Evolutionary conservation across 1,140 invertebrate genomes (phyloP).

Genomic region (Solenopsis invicta): DNA sequence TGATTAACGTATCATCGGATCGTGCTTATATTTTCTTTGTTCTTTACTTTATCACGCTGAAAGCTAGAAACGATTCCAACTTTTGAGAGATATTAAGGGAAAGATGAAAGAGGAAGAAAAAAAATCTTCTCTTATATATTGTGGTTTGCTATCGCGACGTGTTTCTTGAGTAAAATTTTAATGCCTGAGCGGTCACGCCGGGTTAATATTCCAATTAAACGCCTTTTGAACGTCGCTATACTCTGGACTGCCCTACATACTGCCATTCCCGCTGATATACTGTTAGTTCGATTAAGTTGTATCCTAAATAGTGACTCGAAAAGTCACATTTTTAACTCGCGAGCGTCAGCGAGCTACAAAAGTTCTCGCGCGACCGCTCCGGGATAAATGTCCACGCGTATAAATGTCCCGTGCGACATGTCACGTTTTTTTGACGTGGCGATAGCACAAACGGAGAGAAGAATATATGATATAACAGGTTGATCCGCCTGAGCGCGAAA

Average conservation of each 20-base stretch:
- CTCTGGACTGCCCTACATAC: slow-evolving; percentile 41
- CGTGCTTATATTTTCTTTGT: slow-evolving; percentile 27
- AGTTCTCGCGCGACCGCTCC: slow-evolving; percentile 18
- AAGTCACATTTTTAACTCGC: slow-evolving; percentile 23
- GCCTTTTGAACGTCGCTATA: slow-evolving; percentile 18
- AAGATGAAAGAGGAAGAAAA: not conserved
- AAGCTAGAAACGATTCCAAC: slow-evolving; percentile 20
- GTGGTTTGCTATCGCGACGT: slow-evolving; percentile 15
- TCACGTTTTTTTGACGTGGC: slow-evolving; percentile 27
- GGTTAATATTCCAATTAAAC: slow-evolving; percentile 10
- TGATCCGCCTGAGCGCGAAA: slow-evolving; percentile 19
- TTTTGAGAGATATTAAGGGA: slow-evolving; percentile 13
- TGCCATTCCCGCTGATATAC: slow-evolving; percentile 51
- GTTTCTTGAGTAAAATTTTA: slow-evolving; percentile 24
- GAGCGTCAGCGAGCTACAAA: slow-evolving; percentile 16
- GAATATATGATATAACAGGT: slow-evolving; percentile 9
- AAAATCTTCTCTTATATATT: not conserved
- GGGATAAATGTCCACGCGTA: slow-evolving; percentile 10
- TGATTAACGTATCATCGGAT: slow-evolving; percentile 37
- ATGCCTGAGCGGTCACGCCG: not conserved
- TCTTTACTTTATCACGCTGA: not conserved
- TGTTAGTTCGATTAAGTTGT: slow-evolving; percentile 49
- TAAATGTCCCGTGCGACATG: slow-evolving; percentile 30
- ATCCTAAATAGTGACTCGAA: slow-evolving; percentile 1
- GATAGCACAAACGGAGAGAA: slow-evolving; percentile 24